Evolutionary conservation across 2,113 vertebrate genomes (phyloP), one percentile per base, ranked within the genome.

Genomic region (Glaucomys volans): DNA sequence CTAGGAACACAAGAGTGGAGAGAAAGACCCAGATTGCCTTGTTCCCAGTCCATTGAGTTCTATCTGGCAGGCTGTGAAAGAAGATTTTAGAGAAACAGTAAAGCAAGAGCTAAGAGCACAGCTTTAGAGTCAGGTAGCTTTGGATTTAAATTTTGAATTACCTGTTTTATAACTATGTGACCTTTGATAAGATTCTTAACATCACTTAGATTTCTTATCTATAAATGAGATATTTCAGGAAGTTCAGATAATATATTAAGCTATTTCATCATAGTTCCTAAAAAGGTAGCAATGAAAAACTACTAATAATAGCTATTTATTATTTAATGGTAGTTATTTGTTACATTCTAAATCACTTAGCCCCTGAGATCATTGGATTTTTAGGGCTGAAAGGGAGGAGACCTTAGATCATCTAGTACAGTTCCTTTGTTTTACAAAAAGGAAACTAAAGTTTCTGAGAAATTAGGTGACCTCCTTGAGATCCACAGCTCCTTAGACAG

Each of bases 261-360:
- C 28, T 91, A 77, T 87, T 88, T 91, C 40, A 76, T 32, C 35
- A 35, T 50, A 81, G 62, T 82, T 69, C 35, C 83, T 87, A 42
- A 44, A 84, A 44, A 84, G 11, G 50, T 37, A 94, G 59, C 54
- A 10, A 52, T 91, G 9, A 42, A n/a, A 82, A 87, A 91, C 24
- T 40, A 91, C 24, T 40, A 90, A 50, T 75, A 82, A 74, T 89
- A 42, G 20, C n/a, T 74, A 17, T 88, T 82, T 90, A 40, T 72
- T 75, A 62, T 22, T 59, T 24, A 24, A 59, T 59, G 8, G 57
- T 85, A 85, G 2, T 59, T 16, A 52, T 52, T 52, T 64, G 54
- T 74, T 88, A 77, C 74, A 59, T 83, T 77, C 79, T 87, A 42
- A 87, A 75, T 87, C 92, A 90, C 66, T 47, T 86, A 50, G 87